Evolutionary conservation across 1,140 invertebrate genomes (phyloP), one percentile per base, ranked within the genome.

Genomic region (Drosophila leontia): DNA sequence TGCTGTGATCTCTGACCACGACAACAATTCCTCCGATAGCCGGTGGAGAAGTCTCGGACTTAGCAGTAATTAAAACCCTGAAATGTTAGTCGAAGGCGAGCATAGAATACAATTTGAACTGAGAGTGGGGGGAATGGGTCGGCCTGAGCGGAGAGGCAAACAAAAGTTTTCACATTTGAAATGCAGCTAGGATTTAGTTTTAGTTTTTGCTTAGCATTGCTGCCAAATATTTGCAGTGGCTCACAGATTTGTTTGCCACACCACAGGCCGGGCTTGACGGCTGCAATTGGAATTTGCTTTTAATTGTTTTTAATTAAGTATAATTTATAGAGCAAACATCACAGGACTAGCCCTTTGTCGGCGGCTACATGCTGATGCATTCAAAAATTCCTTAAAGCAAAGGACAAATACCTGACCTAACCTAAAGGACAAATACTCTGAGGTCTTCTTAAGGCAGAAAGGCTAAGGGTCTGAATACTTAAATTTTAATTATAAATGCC

Each of bases 251-350:
- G 75, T 53, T 64, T 71, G 57, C 64, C 23, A 47, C 47, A 71
- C 35, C 51, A 67, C 74, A 50, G 55, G 75, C 63, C 53, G 19
- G 78, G 75, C 75, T 63, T 70, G 67, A 55, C 26, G 56, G 47
- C 47, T 42, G 51, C 35, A 78, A 62, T 47, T 80, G 47, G 74
- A 83, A 88, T 88, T 88, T 78, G 85, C 82, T 88, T 88, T 90
- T 90, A 88, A 88, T 88, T 88, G 85, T 88, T 90, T 88, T 88
- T 88, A 88, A 88, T 88, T 88, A 88, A 90, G 85, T 85, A 85
- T 76, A 84, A 90, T 88, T 88, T 88, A 85, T 88, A 72, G 81
- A 59, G 70, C 85, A 88, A 90, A 88, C 75, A 90, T 78, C 76
- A 57, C 37, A 64, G 79, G 76, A 50, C 59, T 53, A 42, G 29